These are phyloP conservation scores for Onthophagus taurus DNA, from an alignment of 1,140 invertebrate genomes.

Conservation along the genomic window DNA sequence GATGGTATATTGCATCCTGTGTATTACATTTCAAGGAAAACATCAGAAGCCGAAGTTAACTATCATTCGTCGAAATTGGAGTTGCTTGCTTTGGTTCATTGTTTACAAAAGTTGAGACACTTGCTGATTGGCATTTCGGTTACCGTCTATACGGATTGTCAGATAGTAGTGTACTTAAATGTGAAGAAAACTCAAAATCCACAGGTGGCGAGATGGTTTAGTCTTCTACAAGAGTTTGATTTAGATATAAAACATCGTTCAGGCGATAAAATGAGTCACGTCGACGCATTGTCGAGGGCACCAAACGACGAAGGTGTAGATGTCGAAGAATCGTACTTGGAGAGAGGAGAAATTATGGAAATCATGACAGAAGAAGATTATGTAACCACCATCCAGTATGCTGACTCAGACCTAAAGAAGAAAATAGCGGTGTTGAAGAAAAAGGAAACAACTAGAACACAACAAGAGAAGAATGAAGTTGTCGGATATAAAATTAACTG, in stretches of 20 bases:
- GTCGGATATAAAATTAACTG: background rate
- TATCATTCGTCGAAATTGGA: slow-evolving; percentile 27
- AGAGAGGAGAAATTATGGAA: slow-evolving; percentile 4
- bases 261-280: slow-evolving; percentile 25
- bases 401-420: slow-evolving; percentile 5
- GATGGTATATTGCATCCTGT: slow-evolving; percentile 28
- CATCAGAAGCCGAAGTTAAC: slow-evolving; percentile 20
- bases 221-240: slow-evolving; percentile 20
- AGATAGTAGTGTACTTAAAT: slow-evolving; percentile 15
- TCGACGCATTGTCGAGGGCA: slow-evolving; percentile 24
- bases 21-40: slow-evolving; percentile 19
- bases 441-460: background rate
- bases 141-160: slow-evolving; percentile 33
- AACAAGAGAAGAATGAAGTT: background rate
- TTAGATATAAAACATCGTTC: slow-evolving; percentile 19
- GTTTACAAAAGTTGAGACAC: slow-evolving; percentile 21
- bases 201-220: slow-evolving; percentile 22
- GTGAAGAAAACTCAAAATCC: slow-evolving; percentile 21
- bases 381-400: slow-evolving; percentile 1
- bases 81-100: slow-evolving; percentile 19
- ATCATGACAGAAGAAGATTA: slow-evolving; percentile 4
- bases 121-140: slow-evolving; percentile 34
- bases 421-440: background rate
- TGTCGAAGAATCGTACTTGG: slow-evolving; percentile 2
- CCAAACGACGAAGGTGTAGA: slow-evolving; percentile 8